These are phyloP conservation scores for Heliocidaris tuberculata DNA, from an alignment of 35 echinoderm and acorn worm genomes.

Conservation along the genomic window DNA sequence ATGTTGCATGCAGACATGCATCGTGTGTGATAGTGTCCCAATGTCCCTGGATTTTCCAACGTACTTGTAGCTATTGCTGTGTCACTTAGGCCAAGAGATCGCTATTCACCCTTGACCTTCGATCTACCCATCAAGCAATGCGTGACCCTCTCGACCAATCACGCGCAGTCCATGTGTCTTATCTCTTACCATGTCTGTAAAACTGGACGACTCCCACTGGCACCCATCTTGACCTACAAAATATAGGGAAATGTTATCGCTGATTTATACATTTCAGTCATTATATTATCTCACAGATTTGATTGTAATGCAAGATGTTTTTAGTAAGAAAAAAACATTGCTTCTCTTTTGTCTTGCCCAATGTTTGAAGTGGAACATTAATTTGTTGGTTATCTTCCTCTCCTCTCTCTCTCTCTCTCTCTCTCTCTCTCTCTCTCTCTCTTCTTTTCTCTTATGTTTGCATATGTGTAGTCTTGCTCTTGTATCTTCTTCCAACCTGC, in stretches of 20 bases:
- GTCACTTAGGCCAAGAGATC: slow-evolving; percentile 19
- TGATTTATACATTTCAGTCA: neutral
- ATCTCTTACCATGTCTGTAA: neutral
- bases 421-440: neutral
- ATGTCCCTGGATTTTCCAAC: neutral
- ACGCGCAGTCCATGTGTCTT: neutral
- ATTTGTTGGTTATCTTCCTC: neutral
- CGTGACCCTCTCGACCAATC: slow-evolving; percentile 14
- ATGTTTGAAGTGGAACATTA: neutral
- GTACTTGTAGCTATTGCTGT: neutral
- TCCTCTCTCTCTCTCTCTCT: neutral
- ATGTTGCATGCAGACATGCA: neutral
- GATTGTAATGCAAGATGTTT: neutral
- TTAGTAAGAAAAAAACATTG: neutral
- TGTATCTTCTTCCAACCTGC: neutral
- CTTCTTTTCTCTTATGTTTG: neutral
- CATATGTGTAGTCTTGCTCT: neutral
- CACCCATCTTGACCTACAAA: neutral
- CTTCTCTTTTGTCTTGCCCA: neutral
- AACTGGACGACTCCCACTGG: neutral
- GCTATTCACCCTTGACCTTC: slow-evolving; percentile 19
- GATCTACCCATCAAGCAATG: slow-evolving; percentile 23
- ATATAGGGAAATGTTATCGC: neutral
- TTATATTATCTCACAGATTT: neutral
- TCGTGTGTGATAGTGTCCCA: neutral